Percentiles rank a stretch among this genome's conserved stretches.
phyloP scores from a whole-genome alignment of 1,140 invertebrate species.

The Antheraea mylitta region DNA sequence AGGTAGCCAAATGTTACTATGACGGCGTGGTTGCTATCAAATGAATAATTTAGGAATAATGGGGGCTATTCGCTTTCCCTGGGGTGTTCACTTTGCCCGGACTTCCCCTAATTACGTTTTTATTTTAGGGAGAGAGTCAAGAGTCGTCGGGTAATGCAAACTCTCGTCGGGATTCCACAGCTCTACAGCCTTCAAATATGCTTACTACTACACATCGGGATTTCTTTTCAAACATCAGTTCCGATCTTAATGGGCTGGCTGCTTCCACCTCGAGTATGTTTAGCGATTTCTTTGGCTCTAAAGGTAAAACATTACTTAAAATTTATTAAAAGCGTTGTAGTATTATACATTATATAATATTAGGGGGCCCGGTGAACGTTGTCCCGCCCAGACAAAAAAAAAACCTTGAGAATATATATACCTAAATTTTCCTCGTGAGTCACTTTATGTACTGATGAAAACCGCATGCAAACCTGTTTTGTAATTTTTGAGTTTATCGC shows the following conservation, averaged over 20 bases:
- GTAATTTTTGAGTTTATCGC: too few relatives aligned
- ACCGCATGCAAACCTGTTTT: too few relatives aligned
- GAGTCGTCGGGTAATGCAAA: conserved; percentile 33
- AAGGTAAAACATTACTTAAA: conserved; percentile 65
- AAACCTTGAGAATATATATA: too few relatives aligned
- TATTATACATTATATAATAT: background rate
- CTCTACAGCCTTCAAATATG: conserved; percentile 70
- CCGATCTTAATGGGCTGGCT: conserved; percentile 93
- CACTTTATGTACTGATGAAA: too few relatives aligned
- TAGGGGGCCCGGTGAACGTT: too few relatives aligned
- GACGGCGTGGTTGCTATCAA: too few relatives aligned
- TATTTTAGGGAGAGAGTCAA: conserved; percentile 59
- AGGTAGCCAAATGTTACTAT: too few relatives aligned
- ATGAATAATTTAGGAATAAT: too few relatives aligned
- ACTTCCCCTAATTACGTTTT: background rate
- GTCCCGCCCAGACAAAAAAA: too few relatives aligned
- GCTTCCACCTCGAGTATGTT: conserved; percentile 95
- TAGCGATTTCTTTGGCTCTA: conserved; percentile 91
- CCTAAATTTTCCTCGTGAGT: too few relatives aligned
- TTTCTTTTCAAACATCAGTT: conserved; percentile 94
- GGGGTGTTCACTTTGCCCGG: too few relatives aligned
- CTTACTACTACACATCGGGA: conserved; percentile 80
- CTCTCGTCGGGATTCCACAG: conserved; percentile 66
- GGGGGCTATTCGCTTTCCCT: too few relatives aligned
- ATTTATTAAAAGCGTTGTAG: background rate